phyloP scores from a whole-genome alignment of 2,888 invertebrate species.

The Stomorhina lunata region DNA sequence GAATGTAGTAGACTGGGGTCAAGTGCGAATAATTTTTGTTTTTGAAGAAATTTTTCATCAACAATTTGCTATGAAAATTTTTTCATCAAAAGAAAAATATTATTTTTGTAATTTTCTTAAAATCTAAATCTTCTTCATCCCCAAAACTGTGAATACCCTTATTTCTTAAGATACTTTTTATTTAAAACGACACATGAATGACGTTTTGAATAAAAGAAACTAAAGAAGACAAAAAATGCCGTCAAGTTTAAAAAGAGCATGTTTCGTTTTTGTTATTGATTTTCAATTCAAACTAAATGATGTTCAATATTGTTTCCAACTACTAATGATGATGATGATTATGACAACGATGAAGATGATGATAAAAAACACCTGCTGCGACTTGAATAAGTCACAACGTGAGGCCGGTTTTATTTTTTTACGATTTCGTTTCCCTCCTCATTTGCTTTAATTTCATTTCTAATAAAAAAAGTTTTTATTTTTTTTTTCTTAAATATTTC shows the following conservation, averaged over 20 bases:
- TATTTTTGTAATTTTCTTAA: too few species aligned
- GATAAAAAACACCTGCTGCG: constrained; percentile 60
- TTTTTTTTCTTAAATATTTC: not conserved
- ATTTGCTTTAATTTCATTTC: not conserved
- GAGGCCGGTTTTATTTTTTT: not conserved
- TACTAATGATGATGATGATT: not conserved
- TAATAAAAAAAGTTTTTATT: not conserved
- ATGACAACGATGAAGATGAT: not conserved
- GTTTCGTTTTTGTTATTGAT: constrained; percentile 18
- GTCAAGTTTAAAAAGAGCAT: constrained; percentile 1
- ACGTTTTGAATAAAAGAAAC: not conserved
- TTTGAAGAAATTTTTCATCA: too few species aligned
- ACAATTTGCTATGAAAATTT: too few species aligned
- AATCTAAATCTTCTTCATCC: too few species aligned
- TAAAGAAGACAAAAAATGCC: not conserved
- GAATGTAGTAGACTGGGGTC: too few species aligned
- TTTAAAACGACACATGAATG: constrained; percentile 4
- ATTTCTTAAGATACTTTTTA: not conserved
- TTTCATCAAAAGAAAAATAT: too few species aligned
- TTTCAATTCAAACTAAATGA: constrained; percentile 5
- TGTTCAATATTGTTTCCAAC: constrained; percentile 16
- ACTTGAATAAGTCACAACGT: constrained; percentile 26
- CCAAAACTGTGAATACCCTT: not conserved
- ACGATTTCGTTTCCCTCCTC: not conserved
- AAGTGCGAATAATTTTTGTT: too few species aligned